Conservation (phyloP, 2,797 vertebrate species). For the Oreochromis grahami region DNA sequence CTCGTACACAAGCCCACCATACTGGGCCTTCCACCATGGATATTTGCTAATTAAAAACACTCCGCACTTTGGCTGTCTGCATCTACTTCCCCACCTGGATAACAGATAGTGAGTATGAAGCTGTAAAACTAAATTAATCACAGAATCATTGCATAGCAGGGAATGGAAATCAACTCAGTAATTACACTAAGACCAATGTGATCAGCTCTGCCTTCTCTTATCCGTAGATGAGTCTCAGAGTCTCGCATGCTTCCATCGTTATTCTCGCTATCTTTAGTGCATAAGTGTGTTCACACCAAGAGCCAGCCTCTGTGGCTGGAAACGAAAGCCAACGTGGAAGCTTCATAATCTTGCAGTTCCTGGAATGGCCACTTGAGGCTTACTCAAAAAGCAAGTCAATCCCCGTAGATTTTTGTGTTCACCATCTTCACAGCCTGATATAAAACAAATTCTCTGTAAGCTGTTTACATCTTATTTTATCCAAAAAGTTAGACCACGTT, state of each 20-base stretch:
- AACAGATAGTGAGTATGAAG: slow-evolving; percentile 16
- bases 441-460: neutral
- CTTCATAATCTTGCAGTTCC: neutral
- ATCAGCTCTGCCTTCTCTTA: slow-evolving; percentile 9
- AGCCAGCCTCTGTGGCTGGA: neutral
- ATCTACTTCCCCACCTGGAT: slow-evolving; percentile 56
- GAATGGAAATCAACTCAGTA: slow-evolving; percentile 55
- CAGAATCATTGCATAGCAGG: slow-evolving; percentile 41
- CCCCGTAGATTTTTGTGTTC: neutral
- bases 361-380: neutral
- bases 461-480: neutral
- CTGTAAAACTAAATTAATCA: slow-evolving; percentile 19
- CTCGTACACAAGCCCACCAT: slow-evolving; percentile 57
- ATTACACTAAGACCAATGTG: slow-evolving; percentile 30
- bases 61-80: slow-evolving; percentile 50
- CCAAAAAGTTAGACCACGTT: neutral
- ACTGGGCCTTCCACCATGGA: slow-evolving; percentile 58
- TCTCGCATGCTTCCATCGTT: neutral
- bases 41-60: slow-evolving; percentile 69
- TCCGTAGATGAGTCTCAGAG: neutral
- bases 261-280: neutral
- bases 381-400: neutral
- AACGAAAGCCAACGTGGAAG: neutral
- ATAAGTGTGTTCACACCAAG: neutral
- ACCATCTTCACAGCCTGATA: neutral